These are phyloP conservation scores for Gasterosteus nipponicus DNA, from an alignment of 2,113 vertebrate genomes.

Conservation along the genomic window DNA sequence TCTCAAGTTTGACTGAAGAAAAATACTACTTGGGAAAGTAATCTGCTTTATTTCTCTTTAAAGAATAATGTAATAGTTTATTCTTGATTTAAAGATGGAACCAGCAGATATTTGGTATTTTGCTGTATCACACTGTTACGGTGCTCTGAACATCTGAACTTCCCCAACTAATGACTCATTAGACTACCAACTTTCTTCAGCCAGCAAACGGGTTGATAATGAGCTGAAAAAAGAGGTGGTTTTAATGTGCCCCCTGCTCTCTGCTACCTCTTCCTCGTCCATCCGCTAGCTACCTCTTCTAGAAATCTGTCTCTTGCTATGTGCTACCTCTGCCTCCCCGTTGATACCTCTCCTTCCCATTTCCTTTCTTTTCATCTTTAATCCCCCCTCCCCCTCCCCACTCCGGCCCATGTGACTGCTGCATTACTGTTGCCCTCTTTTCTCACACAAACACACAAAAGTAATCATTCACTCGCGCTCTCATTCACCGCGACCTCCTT, in stretches of 20 bases:
- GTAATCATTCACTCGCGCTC: conserved; percentile 34
- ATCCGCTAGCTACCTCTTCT: conserved; percentile 76
- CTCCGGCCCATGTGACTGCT: conserved; percentile 74
- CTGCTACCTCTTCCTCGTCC: conserved; percentile 70
- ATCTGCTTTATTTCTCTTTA: not conserved
- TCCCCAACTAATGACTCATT: not conserved
- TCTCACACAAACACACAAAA: conserved; percentile 23
- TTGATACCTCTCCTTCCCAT: conserved; percentile 63
- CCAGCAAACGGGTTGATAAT: conserved; percentile 6
- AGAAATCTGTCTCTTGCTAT: conserved; percentile 65
- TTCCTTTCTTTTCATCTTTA: not conserved
- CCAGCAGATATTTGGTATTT: not conserved
- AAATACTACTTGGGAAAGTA: not conserved
- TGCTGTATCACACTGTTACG: too few species aligned
- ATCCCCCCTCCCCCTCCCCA: not conserved
- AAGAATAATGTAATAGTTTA: not conserved
- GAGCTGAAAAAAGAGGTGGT: not conserved
- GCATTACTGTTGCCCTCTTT: conserved; percentile 62
- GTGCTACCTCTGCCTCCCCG: conserved; percentile 70
- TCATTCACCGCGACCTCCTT: conserved; percentile 23
- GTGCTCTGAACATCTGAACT: not conserved
- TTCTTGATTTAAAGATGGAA: not conserved
- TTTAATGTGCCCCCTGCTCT: conserved; percentile 43
- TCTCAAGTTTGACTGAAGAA: not conserved
- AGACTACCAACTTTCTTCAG: not conserved